Percentiles rank a stretch among this genome's conserved stretches.
phyloP scores from a whole-genome alignment of 92 coral and sea anemone species.

The Scolanthus callimorphus region DNA sequence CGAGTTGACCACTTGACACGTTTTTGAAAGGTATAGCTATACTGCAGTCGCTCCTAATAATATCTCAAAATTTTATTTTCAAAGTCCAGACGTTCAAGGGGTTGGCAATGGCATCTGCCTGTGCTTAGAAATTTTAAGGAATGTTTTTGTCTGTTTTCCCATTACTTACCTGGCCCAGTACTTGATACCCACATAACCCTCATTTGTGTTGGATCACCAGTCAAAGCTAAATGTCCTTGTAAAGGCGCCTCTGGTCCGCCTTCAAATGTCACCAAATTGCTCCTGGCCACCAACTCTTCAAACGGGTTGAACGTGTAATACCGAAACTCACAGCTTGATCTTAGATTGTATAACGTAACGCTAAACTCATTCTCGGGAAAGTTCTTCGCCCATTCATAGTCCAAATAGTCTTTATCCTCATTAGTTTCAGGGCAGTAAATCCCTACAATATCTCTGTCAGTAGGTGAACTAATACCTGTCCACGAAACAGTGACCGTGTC shows the following conservation, averaged over 20 bases:
- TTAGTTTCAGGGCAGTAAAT: constrained; percentile 75
- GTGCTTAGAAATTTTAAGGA: no score
- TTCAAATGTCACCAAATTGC: constrained; percentile 69
- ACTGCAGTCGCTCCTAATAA: no score
- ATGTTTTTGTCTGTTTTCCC: no score
- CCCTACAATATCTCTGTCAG: constrained; percentile 46
- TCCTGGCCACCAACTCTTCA: constrained; percentile 52
- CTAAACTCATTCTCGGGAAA: constrained; percentile 53
- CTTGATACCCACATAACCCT: constrained; percentile 97
- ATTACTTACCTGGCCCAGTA: constrained; percentile 52
- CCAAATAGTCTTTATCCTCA: constrained; percentile 58
- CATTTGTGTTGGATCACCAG: constrained; percentile 88
- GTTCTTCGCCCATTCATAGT: constrained; percentile 57
- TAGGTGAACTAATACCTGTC: constrained; percentile 60
- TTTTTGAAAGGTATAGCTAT: no score
- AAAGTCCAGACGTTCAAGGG: no score
- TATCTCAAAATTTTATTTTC: no score
- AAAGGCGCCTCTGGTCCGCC: constrained; percentile 84
- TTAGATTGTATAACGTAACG: constrained; percentile 60
- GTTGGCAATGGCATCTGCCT: no score
- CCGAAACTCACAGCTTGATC: constrained; percentile 79
- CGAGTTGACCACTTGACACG: no score
- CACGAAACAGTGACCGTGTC: constrained; percentile 75
- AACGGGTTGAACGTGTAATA: constrained; percentile 44
- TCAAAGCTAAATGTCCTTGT: constrained; percentile 87